A percentile compares a stretch with the other conserved stretches of the same genome.
Conservation (phyloP, 2,113 vertebrate species). For the Ailuropoda melanoleuca region DNA sequence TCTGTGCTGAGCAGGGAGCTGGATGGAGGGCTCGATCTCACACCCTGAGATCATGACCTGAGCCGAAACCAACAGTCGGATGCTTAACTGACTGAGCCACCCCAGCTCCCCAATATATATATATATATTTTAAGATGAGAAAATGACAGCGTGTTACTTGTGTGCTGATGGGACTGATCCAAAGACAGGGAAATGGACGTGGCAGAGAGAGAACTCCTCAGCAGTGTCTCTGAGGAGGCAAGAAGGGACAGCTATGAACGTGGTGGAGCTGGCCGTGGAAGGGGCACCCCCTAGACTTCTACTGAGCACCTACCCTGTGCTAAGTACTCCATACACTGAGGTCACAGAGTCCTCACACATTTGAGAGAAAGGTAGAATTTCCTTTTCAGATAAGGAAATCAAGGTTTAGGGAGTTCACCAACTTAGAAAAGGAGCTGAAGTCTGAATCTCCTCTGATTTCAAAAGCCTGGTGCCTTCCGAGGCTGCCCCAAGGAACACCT, state of each 20-base stretch:
- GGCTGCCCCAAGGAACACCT: not conserved
- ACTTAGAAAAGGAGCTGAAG: not conserved
- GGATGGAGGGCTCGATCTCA: not conserved
- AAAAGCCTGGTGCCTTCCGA: not conserved
- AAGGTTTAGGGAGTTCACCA: not conserved
- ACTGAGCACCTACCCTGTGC: not conserved
- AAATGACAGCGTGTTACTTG: not conserved
- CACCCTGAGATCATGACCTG: not conserved
- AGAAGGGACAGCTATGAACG: not conserved
- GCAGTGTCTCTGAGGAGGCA: not conserved
- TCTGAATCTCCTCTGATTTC: not conserved
- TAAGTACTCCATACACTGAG: not conserved
- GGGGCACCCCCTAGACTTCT: rapidly evolving
- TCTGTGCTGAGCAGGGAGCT: not conserved
- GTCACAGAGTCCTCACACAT: not conserved
- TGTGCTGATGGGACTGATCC: not conserved
- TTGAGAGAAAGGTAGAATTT: not conserved
- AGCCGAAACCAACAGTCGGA: not conserved
- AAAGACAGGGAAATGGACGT: not conserved
- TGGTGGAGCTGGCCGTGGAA: not conserved
- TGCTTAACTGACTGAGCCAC: not conserved
- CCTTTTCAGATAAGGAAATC: not conserved
- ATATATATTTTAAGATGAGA: not conserved
- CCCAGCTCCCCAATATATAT: not conserved
- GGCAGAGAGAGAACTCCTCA: not conserved